A percentile compares a stretch with the other conserved stretches of the same genome.
Conservation (phyloP, 2,113 vertebrate species). For the Pavo muticus region DNA sequence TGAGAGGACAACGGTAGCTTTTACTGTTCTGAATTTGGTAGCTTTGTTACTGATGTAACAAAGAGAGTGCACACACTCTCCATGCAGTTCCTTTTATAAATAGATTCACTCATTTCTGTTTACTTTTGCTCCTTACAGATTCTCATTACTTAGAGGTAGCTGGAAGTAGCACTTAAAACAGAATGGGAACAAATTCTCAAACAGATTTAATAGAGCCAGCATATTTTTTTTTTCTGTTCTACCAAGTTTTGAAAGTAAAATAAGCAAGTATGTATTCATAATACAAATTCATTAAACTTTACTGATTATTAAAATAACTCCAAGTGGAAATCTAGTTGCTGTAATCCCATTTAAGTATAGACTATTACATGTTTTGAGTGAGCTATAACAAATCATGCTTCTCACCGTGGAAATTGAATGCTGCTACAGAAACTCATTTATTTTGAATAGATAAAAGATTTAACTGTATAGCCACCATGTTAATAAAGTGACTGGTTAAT, state of each 20-base stretch:
- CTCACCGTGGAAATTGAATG: background rate
- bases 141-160: constrained; percentile 3
- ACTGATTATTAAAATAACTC: background rate
- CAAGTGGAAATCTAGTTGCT: background rate
- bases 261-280: background rate
- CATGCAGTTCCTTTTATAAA: background rate
- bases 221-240: background rate
- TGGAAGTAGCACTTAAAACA: background rate
- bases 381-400: background rate
- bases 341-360: background rate
- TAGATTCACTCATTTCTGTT: background rate
- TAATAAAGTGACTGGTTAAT: constrained; percentile 25
- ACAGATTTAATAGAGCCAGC: background rate
- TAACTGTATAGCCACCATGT: background rate
- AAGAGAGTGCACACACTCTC: background rate
- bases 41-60: background rate
- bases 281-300: background rate
- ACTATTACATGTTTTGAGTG: background rate
- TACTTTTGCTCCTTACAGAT: background rate
- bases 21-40: background rate
- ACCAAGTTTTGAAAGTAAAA: background rate
- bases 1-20: background rate
- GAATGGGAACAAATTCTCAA: background rate
- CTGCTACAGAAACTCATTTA: background rate
- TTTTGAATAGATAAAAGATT: background rate